A percentile compares a stretch with the other conserved stretches of the same genome.
Conservation (phyloP, 2,888 invertebrate species). For the Stramonita haemastoma region DNA sequence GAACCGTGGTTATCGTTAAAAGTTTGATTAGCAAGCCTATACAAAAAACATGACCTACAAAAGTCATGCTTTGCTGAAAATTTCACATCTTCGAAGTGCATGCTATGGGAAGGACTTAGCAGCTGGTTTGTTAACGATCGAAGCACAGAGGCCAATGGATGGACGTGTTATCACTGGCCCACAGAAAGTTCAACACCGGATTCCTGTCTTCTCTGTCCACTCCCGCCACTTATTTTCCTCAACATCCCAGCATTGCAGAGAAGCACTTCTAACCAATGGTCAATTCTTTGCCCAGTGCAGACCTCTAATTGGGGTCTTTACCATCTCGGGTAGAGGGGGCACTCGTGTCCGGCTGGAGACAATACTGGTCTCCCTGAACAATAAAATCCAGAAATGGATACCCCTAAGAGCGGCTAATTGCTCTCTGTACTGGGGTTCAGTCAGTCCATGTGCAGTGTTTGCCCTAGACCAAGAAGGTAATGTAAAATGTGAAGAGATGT, state of each 20-base stretch:
- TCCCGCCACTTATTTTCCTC: background rate
- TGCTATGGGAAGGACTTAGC: background rate
- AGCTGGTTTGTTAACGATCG: background rate
- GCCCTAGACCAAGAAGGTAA: too few species aligned
- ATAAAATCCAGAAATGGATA: too few species aligned
- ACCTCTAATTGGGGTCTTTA: constrained; percentile 22
- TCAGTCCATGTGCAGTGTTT: too few species aligned
- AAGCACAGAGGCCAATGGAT: background rate
- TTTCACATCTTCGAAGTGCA: too few species aligned
- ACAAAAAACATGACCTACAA: too few species aligned
- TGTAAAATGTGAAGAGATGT: too few species aligned
- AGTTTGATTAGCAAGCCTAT: too few species aligned
- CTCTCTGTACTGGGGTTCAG: too few species aligned
- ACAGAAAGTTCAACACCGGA: background rate
- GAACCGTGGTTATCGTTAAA: too few species aligned
- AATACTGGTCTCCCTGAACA: too few species aligned
- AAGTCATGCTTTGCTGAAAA: too few species aligned
- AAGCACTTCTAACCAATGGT: background rate
- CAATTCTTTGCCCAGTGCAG: constrained; percentile 2
- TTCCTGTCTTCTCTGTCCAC: background rate
- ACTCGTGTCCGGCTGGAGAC: background rate
- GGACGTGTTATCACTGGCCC: background rate
- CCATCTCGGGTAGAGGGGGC: background rate
- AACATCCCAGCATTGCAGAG: background rate
- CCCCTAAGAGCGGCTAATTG: background rate